These are phyloP conservation scores for Saccopteryx leptura DNA, from an alignment of 2,113 vertebrate genomes.

Conservation along the genomic window DNA sequence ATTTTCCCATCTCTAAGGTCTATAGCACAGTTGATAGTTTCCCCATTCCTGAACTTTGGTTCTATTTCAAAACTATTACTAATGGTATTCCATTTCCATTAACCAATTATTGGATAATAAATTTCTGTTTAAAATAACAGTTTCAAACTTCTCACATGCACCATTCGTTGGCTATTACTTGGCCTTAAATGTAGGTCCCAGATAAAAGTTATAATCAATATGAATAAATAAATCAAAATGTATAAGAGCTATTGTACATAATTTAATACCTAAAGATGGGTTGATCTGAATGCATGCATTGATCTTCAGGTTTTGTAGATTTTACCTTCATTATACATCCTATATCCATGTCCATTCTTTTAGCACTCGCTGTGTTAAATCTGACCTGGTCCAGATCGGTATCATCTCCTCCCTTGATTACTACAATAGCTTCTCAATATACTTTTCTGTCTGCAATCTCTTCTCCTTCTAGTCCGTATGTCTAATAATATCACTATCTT, in stretches of 20 bases:
- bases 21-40: neutral
- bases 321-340: neutral
- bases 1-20: neutral
- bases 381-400: neutral
- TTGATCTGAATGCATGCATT: neutral
- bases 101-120: neutral
- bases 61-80: neutral
- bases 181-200: neutral
- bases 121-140: neutral
- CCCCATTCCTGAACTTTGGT: neutral
- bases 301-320: neutral
- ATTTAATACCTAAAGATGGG: neutral
- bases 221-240: neutral
- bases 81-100: neutral
- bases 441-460: neutral
- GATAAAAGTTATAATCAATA: neutral
- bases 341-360: neutral
- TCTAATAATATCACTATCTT: neutral
- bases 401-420: neutral
- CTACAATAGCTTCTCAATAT: neutral
- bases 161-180: neutral
- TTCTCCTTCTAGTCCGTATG: neutral
- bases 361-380: neutral
- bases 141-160: neutral
- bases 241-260: neutral